A percentile compares a stretch with the other conserved stretches of the same genome.
Evolutionary conservation across 2,113 vertebrate genomes (phyloP).

Genomic region (Crotalus viridis): DNA sequence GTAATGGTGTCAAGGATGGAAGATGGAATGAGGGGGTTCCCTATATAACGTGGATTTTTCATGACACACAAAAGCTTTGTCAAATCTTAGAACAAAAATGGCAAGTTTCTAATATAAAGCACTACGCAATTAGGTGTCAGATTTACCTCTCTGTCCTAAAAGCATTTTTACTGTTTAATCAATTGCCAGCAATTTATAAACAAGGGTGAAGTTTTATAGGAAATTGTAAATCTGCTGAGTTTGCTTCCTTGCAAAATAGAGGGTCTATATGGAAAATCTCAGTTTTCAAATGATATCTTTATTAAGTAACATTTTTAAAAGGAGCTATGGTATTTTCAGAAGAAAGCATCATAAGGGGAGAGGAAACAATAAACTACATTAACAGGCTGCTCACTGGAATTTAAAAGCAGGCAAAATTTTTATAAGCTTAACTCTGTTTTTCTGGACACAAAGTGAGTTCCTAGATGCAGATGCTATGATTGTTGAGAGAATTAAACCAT

Average conservation of each 20-base stretch:
- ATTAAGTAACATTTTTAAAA: slow-evolving; percentile 57
- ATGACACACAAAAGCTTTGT: slow-evolving; percentile 47
- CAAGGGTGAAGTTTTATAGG: slow-evolving; percentile 70
- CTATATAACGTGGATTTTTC: slow-evolving; percentile 50
- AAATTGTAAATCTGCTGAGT: slow-evolving; percentile 64
- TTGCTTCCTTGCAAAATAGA: slow-evolving; percentile 58
- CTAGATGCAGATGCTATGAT: not conserved
- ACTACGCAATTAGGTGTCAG: slow-evolving; percentile 72
- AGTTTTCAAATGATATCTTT: slow-evolving; percentile 57
- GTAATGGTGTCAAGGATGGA: not conserved
- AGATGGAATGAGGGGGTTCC: not conserved
- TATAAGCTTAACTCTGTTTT: not conserved
- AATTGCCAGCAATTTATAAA: slow-evolving; percentile 78
- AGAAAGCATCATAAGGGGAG: not conserved
- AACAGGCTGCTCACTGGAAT: not conserved
- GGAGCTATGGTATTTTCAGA: not conserved
- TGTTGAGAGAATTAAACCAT: not conserved
- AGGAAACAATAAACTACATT: not conserved
- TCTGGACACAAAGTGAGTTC: not conserved
- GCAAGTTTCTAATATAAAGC: slow-evolving; percentile 70
- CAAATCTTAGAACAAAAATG: slow-evolving; percentile 31
- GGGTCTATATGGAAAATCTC: slow-evolving; percentile 41
- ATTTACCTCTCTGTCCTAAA: slow-evolving; percentile 78
- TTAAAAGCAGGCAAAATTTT: not conserved
- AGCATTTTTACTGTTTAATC: slow-evolving; percentile 82